phyloP scores from a whole-genome alignment of 2,113 vertebrate species.

The Fregata magnificens region DNA sequence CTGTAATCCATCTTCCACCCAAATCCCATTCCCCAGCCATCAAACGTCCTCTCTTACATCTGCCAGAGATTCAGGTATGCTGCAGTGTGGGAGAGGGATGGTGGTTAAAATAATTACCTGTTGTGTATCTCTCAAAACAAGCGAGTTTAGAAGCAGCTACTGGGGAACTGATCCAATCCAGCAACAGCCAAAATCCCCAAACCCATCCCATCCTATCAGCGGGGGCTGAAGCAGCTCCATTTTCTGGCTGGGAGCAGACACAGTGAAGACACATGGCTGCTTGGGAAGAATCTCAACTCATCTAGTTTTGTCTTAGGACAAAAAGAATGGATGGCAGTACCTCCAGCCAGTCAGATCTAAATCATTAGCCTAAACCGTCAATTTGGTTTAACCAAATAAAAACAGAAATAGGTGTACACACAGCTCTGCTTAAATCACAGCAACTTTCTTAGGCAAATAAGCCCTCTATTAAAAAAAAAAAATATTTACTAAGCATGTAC shows the following conservation, averaged over 20 bases:
- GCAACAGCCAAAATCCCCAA: not conserved
- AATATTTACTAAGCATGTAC: not conserved
- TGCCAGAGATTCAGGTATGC: not conserved
- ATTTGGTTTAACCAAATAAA: not conserved
- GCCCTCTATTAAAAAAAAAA: not conserved
- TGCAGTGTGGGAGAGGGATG: not conserved
- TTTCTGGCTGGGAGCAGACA: not conserved
- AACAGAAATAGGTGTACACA: not conserved
- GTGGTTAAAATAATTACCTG: not conserved
- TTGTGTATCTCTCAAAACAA: not conserved
- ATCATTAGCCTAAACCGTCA: not conserved
- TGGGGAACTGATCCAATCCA: not conserved
- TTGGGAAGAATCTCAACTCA: not conserved
- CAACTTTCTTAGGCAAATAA: not conserved
- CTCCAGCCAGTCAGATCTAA: not conserved
- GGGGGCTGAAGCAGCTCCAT: not conserved
- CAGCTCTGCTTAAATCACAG: not conserved
- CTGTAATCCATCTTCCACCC: not conserved
- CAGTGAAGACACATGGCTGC: not conserved
- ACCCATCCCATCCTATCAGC: fast-evolving
- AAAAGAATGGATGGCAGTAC: not conserved
- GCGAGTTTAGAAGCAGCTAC: not conserved
- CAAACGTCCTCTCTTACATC: not conserved
- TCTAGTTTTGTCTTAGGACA: not conserved
- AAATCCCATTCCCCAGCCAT: not conserved